A percentile compares a stretch with the other conserved stretches of the same genome.
Conservation (phyloP, 2,113 vertebrate genomes). For the Corvus moneduloides region DNA sequence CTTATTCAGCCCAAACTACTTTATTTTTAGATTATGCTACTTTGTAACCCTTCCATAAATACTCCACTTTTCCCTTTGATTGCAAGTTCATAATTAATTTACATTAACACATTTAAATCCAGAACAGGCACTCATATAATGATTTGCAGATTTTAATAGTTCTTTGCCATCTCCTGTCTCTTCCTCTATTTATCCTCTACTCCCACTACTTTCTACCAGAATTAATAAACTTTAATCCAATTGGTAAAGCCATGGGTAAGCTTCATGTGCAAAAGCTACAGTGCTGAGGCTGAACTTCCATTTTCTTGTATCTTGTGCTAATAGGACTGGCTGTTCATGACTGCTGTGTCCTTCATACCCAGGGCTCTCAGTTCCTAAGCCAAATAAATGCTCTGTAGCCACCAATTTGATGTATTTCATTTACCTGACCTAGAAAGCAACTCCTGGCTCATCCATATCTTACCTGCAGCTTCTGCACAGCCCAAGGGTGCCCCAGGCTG, state of each 20-base stretch:
- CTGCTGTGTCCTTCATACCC: background rate
- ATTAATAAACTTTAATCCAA: background rate
- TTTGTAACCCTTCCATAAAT: slow-evolving; percentile 32
- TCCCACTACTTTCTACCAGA: background rate
- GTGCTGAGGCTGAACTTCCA: background rate
- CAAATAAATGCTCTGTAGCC: background rate
- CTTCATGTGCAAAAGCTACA: background rate
- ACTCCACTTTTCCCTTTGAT: background rate
- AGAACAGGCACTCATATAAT: background rate
- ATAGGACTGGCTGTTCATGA: background rate
- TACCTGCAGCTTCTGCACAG: background rate
- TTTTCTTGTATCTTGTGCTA: background rate
- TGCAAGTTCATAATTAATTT: slow-evolving; percentile 41
- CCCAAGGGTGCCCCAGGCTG: background rate
- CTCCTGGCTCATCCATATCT: background rate
- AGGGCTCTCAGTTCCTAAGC: background rate
- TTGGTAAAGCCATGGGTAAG: background rate
- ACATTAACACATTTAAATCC: slow-evolving; percentile 39
- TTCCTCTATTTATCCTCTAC: background rate
- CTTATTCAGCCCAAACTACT: background rate
- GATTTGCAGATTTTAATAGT: background rate
- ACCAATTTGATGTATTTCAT: background rate
- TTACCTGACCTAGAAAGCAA: background rate
- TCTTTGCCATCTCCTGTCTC: background rate
- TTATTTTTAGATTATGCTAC: slow-evolving; percentile 40